Evolutionary conservation across 92 coral and sea anemone species (phyloP).

Genomic region (Phymanthus crucifer): DNA sequence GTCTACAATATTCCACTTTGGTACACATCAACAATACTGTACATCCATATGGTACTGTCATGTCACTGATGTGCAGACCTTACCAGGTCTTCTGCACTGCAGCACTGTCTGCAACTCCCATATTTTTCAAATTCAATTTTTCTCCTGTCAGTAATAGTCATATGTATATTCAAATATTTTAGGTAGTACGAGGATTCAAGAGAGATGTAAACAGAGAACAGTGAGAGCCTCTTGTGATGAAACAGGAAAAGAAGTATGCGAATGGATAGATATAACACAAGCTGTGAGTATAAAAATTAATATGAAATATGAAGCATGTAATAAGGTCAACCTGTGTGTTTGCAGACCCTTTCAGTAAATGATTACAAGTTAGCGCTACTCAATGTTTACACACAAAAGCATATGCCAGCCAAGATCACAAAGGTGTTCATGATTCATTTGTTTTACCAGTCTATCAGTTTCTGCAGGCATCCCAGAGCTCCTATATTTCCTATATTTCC

Average conservation of each 20-base stretch:
- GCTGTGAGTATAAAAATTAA: not conserved
- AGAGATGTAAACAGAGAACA: not conserved
- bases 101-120: not conserved
- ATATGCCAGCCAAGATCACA: no score
- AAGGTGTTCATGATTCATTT: no score
- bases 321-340: not conserved
- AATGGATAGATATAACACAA: conserved; percentile 3
- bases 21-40: not conserved
- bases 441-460: no score
- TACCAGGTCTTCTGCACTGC: not conserved
- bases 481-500: no score
- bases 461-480: no score
- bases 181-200: not conserved
- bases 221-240: conserved; percentile 3
- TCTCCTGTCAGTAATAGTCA: no score
- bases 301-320: not conserved
- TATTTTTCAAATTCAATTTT: no score
- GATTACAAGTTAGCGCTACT: no score
- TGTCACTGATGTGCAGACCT: no score
- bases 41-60: not conserved
- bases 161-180: not conserved
- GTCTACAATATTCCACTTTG: not conserved
- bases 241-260: not conserved
- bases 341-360: no score
- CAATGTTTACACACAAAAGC: no score